Percentiles rank a stretch among this genome's conserved stretches.
Evolutionary conservation across 1,140 invertebrate species (phyloP).

Genomic region (Pachyrhynchus sulphureomaculatus): DNA sequence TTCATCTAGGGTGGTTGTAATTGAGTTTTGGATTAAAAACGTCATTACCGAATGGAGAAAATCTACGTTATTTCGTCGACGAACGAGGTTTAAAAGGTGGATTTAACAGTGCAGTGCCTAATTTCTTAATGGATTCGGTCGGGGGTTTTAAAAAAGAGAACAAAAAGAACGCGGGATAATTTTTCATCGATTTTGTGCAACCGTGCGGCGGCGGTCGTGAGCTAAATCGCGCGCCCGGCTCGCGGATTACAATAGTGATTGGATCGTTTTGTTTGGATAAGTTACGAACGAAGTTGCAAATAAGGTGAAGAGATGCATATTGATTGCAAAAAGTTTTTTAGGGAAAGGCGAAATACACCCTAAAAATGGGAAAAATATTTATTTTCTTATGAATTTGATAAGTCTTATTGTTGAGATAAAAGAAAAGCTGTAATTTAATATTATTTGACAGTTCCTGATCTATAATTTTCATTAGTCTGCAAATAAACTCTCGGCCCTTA

Average conservation of each 20-base stretch:
- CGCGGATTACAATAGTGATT: conserved; percentile 17
- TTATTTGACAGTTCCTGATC: too few relatives aligned
- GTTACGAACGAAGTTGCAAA: background rate
- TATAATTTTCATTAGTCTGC: too few relatives aligned
- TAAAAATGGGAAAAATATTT: too few relatives aligned
- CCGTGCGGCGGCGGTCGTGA: background rate
- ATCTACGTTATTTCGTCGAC: too few relatives aligned
- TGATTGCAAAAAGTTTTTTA: background rate
- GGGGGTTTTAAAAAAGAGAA: conserved; percentile 16
- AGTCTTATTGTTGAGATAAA: too few relatives aligned
- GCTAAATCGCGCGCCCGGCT: background rate
- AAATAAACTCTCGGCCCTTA: too few relatives aligned
- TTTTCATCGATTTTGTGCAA: conserved; percentile 34
- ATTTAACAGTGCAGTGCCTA: background rate
- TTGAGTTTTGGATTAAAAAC: too few relatives aligned
- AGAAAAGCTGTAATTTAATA: too few relatives aligned
- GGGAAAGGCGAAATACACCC: background rate
- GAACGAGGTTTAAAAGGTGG: too few relatives aligned
- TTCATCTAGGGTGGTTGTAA: too few relatives aligned
- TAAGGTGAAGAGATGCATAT: conserved; percentile 3
- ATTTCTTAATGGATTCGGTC: background rate
- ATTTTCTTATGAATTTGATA: too few relatives aligned
- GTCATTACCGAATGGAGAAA: too few relatives aligned
- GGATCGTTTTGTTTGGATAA: conserved; percentile 3
- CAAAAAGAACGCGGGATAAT: conserved; percentile 19